Base-by-base conservation (phyloP, 2,888 invertebrate species). In the Erebia aethiops region DNA sequence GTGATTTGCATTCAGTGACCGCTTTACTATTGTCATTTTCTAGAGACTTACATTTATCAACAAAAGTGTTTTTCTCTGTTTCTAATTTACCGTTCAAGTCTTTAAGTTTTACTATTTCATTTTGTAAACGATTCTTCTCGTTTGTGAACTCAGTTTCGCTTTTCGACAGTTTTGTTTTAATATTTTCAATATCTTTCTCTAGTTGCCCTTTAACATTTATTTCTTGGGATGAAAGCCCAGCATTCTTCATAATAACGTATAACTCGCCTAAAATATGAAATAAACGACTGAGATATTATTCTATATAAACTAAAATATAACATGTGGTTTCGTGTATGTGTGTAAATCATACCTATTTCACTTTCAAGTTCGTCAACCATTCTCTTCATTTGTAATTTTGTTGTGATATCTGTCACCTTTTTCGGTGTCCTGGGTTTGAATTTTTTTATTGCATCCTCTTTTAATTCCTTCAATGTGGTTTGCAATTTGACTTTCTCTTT, bases 361-460 rank as follows among this genome's bases (percentile, higher is more conserved):
- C 95, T 96, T 88, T 98, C 98, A 77, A 98, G 92, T 76, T 98
- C 98, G 71, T 97, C 96, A 2, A 98, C 96, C 96, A 97, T 97
- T 80, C 95, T 97, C 79, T 96, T 97, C 80, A 98, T 89, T 86
- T 96, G 96, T 63, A 96, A 83, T 87, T 96, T 96, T 1, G 96
- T 95, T 43, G 95, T 96, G 66, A 95, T 88, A 80, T 97, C 97
- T 9, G 96, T 96, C 10, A 96, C 94, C 80, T 96, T 96, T 82
- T 97, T 97, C 4, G 96, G 95, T n/a, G 94, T 94, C 77, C 97
- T 94, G 35, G 95, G 94, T 77, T 95, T 96, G 78, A 96, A 94
- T 46, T 95, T 94, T 77, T 94, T 94, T n/a, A 95, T 92, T 1
- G 95, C 94, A 73, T 95, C 95, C 74, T 95, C 94, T 80, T 95